Evolutionary conservation across 2,113 vertebrate species (phyloP), one percentile per base, ranked within the genome.

Genomic region (Myotis brandtii): DNA sequence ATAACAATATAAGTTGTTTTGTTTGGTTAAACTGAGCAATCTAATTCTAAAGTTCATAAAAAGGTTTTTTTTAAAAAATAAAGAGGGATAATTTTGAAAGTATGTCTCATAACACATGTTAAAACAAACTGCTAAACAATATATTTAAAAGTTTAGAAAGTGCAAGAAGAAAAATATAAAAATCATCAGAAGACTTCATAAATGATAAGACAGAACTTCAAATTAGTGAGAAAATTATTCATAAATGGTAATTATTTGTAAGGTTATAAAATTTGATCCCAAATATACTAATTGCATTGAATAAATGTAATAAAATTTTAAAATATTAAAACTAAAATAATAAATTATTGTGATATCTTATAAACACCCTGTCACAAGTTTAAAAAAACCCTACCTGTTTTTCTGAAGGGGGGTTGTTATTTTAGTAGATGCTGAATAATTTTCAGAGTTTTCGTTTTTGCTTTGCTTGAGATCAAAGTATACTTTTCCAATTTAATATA

Each of bases 71-170:
- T 69, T 64, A 3, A 67, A 79, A 66, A 86, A 34, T 77, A 52
- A 86, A 87, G 25, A 79, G 67, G 16, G 76, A 52, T 50, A 27
- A 89, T 85, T 56, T 89, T 95, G 11, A 20, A 89, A 89, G 23
- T 89, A 48, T 59, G 69, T 81, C 80, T 18, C 21, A 27, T 83
- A 32, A 54, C 13, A 86, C 4, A 67, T 62, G 67, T 30, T 91
- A 54, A 85, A 89, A 50, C 32, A 83, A 79, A 40, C 8, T 64
- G 5, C 77, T 54, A 94, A 75, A 37, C 6, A 75, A 7, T 70
- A 94, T 59, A 16, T 34, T 88, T 86, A 67, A 80, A 79, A 32
- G n/a, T 87, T 92, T 96, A 56, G 83, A 66, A 90, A 85, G 12
- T 82, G 13, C 37, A 46, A 85, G 18, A 27, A 62, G 43, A 86